Base-by-base conservation (phyloP, 2,113 vertebrate species). In the Scomber japonicus region DNA sequence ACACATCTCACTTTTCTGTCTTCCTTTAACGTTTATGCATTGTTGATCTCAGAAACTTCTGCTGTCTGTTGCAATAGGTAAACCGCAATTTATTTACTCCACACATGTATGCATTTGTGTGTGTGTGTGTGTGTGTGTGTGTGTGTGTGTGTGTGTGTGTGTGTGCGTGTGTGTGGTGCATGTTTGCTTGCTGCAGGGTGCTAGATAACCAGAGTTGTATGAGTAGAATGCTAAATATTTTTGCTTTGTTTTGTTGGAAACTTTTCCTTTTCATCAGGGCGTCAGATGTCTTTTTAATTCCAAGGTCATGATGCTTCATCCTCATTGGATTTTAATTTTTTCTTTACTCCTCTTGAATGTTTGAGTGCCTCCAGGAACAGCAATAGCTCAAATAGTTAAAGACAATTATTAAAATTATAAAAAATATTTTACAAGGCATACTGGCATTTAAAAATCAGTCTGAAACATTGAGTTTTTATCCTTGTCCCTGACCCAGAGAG, bases 1-100 rank as follows among this genome's bases (percentile, higher is more conserved):
- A 88, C 88, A 81, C 75, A 50, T 85, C 74, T 83, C 83, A 86
- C 88, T 82, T 88, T 88, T 88, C 77, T 70, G 51, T 86, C 82
- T 83, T 80, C 79, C 49, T 77, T 40, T 54, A 72, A 66, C 48
- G 50, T 88, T 88, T 85, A 81, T 82, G 73, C 82, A 81, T 83
- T 80, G 82, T 89, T 90, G 82, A 89, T 88, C 74, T 67, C 78
- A 55, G 62, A 82, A 85, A 78, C 66, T 50, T 69, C 19, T 30
- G 27, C 81, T 71, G 81, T 83, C 81, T 59, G 61, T 71, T 78
- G 62, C 80, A 77, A 35, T 71, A 79, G 73, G 71, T 89, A 76
- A 71, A 75, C 49, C 5, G 3, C 66, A 75, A 81, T 88, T 65
- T 86, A 56, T 86, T 71, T 73, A 63, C 66, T 65, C 49, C 80